phyloP scores from a whole-genome alignment of 2,888 invertebrate genomes.

The Drosophila leonis region DNA sequence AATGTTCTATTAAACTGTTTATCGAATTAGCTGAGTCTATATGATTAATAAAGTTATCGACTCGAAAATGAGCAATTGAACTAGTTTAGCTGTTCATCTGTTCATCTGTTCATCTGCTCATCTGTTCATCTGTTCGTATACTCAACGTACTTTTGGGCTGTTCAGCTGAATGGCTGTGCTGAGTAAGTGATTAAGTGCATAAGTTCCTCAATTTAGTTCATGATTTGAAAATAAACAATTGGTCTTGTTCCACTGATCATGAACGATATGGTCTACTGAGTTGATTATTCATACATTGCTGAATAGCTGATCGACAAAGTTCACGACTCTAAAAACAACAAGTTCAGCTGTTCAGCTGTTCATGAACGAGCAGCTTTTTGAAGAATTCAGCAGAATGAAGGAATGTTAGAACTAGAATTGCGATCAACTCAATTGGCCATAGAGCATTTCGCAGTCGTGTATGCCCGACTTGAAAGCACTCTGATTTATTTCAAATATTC shows the following conservation, averaged over 20 bases:
- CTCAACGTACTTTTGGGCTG: neutral
- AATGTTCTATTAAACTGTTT: no score
- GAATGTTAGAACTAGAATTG: neutral
- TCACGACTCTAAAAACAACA: neutral
- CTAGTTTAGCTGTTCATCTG: neutral
- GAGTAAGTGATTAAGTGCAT: no score
- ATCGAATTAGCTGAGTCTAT: no score
- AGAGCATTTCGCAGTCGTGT: neutral
- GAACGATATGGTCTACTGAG: neutral
- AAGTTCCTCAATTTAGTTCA: neutral
- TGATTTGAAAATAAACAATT: neutral
- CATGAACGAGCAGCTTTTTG: neutral
- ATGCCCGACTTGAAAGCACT: neutral
- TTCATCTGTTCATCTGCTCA: no score
- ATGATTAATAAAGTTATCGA: no score
- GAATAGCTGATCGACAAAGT: neutral
- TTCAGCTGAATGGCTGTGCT: no score
- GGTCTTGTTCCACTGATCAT: no score
- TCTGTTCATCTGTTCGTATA: neutral
- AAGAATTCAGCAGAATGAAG: neutral
- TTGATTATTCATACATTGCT: neutral
- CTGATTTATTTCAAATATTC: neutral
- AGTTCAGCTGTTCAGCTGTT: neutral
- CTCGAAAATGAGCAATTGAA: no score
- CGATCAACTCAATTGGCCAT: neutral